Base-by-base conservation (phyloP, 2,113 vertebrate genomes). In the Sardina pilchardus region DNA sequence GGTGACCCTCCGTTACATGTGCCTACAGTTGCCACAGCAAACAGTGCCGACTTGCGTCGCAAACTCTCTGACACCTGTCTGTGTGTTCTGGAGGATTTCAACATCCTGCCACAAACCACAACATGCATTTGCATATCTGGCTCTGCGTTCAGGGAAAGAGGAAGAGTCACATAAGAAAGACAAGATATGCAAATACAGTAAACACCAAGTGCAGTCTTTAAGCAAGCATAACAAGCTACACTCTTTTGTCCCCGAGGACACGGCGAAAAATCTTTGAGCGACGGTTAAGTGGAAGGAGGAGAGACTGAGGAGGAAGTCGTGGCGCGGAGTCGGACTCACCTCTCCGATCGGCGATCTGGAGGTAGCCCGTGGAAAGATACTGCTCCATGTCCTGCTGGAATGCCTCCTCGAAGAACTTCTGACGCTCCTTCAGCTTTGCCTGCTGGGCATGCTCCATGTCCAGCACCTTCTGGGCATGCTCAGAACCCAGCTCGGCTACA, bases 381-480 rank as follows among this genome's bases (percentile, higher is more conserved):
- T 97, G 96, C 86, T 99, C 96, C 96, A 99, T 94, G 91, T 99
- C 98, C 90, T 99, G 96, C 93, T 99, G 96, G 87, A 99, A 99
- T 26, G 98, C 98, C 87, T 99, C 97, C 88, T 99, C 98, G 1
- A 98, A 99, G 75, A 98, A 96, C 93, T 97, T 98, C 94, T 99
- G 98, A 17, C 96, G 94, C 82, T 99, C 96, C 89, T 94, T 97
- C 21, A 99, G 94, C 93, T 97, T 99, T 88, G 95, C 90, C 80
- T 98, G 97, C 91, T 96, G 95, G 4, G 93, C 92, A 21, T 97
- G 97, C 90, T 99, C 98, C 96, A 97, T 94, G 30, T 98, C 96
- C 84, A 96, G 91, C 71, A 97, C 95, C 89, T 96, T 97, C 94
- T 96, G 97, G 14, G 93, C 83, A 82, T 99, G 97, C 88, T 97